phyloP scores from a whole-genome alignment of 2,113 vertebrate species.

The Pitta sordida region DNA sequence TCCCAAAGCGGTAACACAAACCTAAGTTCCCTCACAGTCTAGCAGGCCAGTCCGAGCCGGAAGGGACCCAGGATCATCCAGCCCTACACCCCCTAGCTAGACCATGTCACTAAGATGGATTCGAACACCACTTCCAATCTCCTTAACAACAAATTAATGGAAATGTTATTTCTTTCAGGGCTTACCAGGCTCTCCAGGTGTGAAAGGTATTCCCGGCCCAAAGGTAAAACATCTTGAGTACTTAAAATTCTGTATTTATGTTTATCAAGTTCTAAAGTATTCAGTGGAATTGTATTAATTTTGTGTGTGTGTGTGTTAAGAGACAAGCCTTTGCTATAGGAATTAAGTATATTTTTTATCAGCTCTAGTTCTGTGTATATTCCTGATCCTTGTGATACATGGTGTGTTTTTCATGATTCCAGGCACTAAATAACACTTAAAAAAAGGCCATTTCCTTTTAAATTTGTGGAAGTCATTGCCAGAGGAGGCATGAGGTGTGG shows the following conservation, averaged over 20 bases:
- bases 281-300: not conserved
- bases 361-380: not conserved
- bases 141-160: not conserved
- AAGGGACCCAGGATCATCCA: no score
- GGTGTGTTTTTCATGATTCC: not conserved
- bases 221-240: conserved; percentile 76
- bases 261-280: not conserved
- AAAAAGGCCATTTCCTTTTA: not conserved
- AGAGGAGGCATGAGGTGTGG: not conserved
- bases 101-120: no score
- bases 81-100: no score
- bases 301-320: not conserved
- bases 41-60: no score
- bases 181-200: conserved; percentile 85
- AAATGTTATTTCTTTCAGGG: conserved; percentile 75
- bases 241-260: not conserved
- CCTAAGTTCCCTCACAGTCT: no score
- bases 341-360: not conserved
- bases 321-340: not conserved
- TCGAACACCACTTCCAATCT: not conserved
- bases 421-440: not conserved
- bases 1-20: no score
- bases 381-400: not conserved
- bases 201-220: conserved; percentile 82
- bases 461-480: not conserved